phyloP scores from a whole-genome alignment of 2,888 invertebrate genomes.

The Euproctis similis region DNA sequence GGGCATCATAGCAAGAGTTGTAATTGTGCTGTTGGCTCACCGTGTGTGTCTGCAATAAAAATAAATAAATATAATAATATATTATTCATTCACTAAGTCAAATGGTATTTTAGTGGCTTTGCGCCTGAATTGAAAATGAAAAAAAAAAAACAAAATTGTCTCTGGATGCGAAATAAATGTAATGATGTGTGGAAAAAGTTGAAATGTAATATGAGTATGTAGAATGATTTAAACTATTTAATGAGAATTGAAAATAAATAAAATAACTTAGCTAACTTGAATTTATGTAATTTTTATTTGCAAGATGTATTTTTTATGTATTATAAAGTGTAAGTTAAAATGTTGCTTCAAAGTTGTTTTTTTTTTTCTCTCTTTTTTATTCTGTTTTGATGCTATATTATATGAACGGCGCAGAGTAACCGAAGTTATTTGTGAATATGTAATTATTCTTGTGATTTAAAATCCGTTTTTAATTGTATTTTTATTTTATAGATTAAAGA shows the following conservation, averaged over 20 bases:
- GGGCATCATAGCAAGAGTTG: too few relatives aligned
- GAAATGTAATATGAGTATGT: slow-evolving; percentile 47
- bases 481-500: slow-evolving; percentile 76
- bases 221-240: slow-evolving; percentile 68
- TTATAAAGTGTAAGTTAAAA: slow-evolving; percentile 69
- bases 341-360: slow-evolving; percentile 71
- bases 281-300: slow-evolving; percentile 72
- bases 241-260: too few relatives aligned
- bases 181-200: slow-evolving; percentile 31
- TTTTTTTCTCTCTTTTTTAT: slow-evolving; percentile 66
- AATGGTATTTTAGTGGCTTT: slow-evolving; percentile 24
- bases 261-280: slow-evolving; percentile 70
- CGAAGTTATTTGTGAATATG: slow-evolving; percentile 74
- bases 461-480: slow-evolving; percentile 75
- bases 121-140: slow-evolving; percentile 34
- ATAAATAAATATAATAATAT: too few relatives aligned
- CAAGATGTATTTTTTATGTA: slow-evolving; percentile 75
- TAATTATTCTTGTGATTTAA: slow-evolving; percentile 76
- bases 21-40: too few relatives aligned
- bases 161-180: slow-evolving; percentile 28
- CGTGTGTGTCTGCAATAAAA: too few relatives aligned
- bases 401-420: slow-evolving; percentile 55
- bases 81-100: slow-evolving; percentile 55
- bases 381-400: slow-evolving; percentile 60
- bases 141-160: too few relatives aligned